A percentile compares a stretch with the other conserved stretches of the same genome.
Evolutionary conservation across 2,113 vertebrate species (phyloP).

Genomic region (Misgurnus anguillicaudatus): DNA sequence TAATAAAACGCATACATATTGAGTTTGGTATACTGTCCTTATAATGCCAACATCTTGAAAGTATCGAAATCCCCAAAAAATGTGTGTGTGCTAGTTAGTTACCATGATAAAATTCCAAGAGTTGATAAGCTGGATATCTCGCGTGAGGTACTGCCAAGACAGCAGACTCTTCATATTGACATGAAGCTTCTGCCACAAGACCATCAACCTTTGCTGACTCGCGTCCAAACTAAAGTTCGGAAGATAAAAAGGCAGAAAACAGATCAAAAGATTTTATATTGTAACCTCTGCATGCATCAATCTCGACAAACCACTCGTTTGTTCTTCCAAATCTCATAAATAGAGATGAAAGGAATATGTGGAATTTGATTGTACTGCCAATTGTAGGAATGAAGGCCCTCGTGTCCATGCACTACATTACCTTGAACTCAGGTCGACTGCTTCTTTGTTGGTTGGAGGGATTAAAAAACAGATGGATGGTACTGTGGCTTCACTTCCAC

Average conservation of each 20-base stretch:
- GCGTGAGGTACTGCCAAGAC: constrained; percentile 87
- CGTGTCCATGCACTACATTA: constrained; percentile 53
- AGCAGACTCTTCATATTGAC: constrained; percentile 87
- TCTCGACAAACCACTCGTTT: background rate
- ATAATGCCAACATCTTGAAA: too few species aligned
- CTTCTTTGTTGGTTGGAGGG: constrained; percentile 87
- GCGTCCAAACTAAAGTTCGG: constrained; percentile 79
- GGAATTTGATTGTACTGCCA: constrained; percentile 25
- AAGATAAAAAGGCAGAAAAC: background rate
- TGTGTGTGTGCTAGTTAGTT: constrained; percentile 31
- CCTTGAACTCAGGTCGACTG: constrained; percentile 80
- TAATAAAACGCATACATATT: background rate
- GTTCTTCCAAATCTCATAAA: background rate
- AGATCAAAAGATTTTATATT: background rate
- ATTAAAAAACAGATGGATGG: constrained; percentile 92
- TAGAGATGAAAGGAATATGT: background rate
- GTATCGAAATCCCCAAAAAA: background rate
- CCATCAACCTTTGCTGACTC: constrained; percentile 79
- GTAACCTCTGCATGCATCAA: background rate
- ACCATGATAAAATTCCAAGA: constrained; percentile 89
- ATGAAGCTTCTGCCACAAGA: constrained; percentile 83
- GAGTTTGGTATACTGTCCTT: too few species aligned
- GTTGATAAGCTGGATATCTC: constrained; percentile 87
- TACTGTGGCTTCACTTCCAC: constrained; percentile 76
- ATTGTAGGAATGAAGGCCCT: background rate